A percentile compares a stretch with the other conserved stretches of the same genome.
These are phyloP conservation scores for Melanostoma scalare DNA, from an alignment of 2,888 invertebrate species.

Conservation along the genomic window DNA sequence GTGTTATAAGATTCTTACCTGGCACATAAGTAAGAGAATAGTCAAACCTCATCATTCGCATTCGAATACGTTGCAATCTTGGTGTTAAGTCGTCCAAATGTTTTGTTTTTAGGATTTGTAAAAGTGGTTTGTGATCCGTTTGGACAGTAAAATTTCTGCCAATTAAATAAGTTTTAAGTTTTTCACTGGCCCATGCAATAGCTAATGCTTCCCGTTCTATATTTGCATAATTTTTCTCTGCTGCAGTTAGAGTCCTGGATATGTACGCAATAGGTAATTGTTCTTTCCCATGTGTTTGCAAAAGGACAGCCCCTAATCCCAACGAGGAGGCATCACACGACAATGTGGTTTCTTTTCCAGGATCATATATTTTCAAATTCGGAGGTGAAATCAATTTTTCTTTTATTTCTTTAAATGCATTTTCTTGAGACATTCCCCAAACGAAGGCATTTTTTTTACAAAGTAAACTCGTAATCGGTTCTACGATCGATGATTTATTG, in stretches of 20 bases:
- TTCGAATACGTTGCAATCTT: slow-evolving; percentile 21
- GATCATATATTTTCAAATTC: too few species aligned
- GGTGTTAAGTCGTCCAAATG: slow-evolving; percentile 14
- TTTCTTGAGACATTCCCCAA: too few species aligned
- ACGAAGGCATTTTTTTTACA: slow-evolving; percentile 31
- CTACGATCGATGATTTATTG: slow-evolving; percentile 29
- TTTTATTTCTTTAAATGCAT: too few species aligned
- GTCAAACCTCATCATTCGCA: slow-evolving; percentile 25
- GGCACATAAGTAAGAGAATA: slow-evolving; percentile 14
- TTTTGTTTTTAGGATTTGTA: slow-evolving; percentile 16
- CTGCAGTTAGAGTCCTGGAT: too few species aligned
- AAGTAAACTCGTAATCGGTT: slow-evolving; percentile 20
- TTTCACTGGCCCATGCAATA: slow-evolving; percentile 23
- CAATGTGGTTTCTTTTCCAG: too few species aligned
- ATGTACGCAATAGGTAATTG: too few species aligned
- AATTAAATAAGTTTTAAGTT: slow-evolving; percentile 23
- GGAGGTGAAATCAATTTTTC: too few species aligned
- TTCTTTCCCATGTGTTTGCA: slow-evolving; percentile 9
- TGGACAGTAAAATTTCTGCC: slow-evolving; percentile 22
- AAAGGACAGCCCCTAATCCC: too few species aligned
- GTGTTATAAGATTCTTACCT: slow-evolving; percentile 23
- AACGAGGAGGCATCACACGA: too few species aligned
- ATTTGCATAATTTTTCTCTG: slow-evolving; percentile 31
- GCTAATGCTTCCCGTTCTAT: slow-evolving; percentile 30
- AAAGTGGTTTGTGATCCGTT: slow-evolving; percentile 24